Evolutionary conservation across 2,797 vertebrate species (phyloP).

Genomic region (Smutsia gigantea): DNA sequence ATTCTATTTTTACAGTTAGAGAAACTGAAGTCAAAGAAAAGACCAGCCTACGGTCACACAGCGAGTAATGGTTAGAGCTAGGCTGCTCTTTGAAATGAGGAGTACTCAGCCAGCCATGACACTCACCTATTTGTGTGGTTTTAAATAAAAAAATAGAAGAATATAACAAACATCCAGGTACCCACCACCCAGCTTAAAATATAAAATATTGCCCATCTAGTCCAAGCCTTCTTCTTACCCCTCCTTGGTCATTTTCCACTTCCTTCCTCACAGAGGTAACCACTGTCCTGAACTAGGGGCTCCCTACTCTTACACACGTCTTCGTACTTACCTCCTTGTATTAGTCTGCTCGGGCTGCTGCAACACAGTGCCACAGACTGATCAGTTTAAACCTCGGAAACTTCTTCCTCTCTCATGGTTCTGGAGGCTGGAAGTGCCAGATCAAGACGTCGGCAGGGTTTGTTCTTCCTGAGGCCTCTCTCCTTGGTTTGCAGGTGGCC

Average conservation of each 20-base stretch:
- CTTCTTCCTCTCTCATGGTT: fast-evolving
- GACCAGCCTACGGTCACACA: no score
- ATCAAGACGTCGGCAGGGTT: not conserved
- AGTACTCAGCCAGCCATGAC: not conserved
- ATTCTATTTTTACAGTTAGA: slow-evolving; percentile 17
- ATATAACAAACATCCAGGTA: not conserved
- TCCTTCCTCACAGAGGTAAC: not conserved
- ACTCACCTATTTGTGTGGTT: not conserved
- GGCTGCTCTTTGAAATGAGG: not conserved
- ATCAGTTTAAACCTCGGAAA: not conserved
- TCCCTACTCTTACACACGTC: not conserved
- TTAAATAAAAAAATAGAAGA: not conserved
- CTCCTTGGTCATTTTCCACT: no score
- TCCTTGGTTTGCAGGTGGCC: not conserved
- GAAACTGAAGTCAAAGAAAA: not conserved
- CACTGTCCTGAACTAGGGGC: no score
- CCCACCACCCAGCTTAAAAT: not conserved
- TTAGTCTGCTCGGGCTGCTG: not conserved
- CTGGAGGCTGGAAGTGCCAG: not conserved
- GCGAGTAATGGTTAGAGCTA: not conserved
- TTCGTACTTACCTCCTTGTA: fast-evolving
- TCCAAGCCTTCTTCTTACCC: not conserved
- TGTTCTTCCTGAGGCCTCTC: not conserved
- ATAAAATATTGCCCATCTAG: not conserved
- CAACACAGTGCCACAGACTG: not conserved